These are phyloP conservation scores for Pagrus major DNA, from an alignment of 2,113 vertebrate species.

Conservation along the genomic window DNA sequence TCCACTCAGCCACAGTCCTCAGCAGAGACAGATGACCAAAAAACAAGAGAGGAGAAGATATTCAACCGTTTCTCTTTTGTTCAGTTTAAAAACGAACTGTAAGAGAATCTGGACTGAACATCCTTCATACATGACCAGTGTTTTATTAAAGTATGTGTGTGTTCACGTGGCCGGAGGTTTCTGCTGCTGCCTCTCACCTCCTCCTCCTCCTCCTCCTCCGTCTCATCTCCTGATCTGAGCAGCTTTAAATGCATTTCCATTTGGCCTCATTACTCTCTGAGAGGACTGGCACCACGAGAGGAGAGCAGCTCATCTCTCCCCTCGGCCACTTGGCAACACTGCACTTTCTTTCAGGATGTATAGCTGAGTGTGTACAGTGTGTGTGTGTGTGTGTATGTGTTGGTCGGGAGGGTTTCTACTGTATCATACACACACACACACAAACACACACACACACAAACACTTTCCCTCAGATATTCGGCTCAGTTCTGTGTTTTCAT, in stretches of 20 bases:
- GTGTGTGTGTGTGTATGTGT: not conserved
- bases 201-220: constrained; percentile 51
- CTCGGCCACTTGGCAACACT: constrained; percentile 57
- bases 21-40: not conserved
- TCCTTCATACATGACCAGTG: not conserved
- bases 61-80: not conserved
- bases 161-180: not conserved
- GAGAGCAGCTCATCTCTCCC: constrained; percentile 41
- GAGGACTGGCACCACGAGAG: constrained; percentile 57
- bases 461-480: not conserved
- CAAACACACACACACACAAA: not conserved
- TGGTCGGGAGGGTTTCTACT: not conserved
- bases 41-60: not conserved
- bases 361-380: not conserved
- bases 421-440: constrained; percentile 12
- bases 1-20: not conserved
- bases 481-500: constrained; percentile 25
- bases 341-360: constrained; percentile 11
- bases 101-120: not conserved
- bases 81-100: not conserved
- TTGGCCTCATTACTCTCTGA: constrained; percentile 71
- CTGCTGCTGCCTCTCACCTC: constrained; percentile 25
- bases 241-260: constrained; percentile 74
- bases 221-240: constrained; percentile 70
- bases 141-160: too few relatives aligned